Evolutionary conservation across 2,797 vertebrate species (phyloP).

Genomic region (Staurois parvus): DNA sequence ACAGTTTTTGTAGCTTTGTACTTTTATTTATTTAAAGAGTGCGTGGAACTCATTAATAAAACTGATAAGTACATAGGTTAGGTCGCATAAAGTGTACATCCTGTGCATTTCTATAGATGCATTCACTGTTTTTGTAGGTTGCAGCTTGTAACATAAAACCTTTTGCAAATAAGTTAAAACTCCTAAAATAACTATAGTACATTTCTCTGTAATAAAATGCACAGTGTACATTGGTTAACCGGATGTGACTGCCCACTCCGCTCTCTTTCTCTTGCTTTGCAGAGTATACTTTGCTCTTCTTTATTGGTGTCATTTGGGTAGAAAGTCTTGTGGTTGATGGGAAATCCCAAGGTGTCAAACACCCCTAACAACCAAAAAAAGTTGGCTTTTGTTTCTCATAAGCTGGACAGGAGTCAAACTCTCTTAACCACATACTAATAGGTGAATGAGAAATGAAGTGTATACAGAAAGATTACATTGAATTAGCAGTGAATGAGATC

Average conservation of each 20-base stretch:
- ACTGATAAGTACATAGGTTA: neutral
- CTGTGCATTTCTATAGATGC: neutral
- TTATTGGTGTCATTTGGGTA: neutral
- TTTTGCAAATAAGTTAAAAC: neutral
- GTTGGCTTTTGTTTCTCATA: neutral
- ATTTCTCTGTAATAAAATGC: slow-evolving; percentile 12
- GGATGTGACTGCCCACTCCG: no score
- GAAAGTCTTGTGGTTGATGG: neutral
- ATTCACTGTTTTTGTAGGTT: slow-evolving; percentile 7
- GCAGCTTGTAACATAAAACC: slow-evolving; percentile 13
- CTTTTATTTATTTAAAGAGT: no score
- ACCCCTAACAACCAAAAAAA: neutral
- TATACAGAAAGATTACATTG: neutral
- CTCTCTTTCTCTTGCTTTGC: no score
- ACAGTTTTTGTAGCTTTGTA: no score
- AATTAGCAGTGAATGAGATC: no score
- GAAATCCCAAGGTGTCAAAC: neutral
- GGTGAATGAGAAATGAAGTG: neutral
- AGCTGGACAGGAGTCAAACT: neutral
- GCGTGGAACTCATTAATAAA: no score
- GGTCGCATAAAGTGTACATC: neutral
- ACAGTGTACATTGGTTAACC: slow-evolving; percentile 44
- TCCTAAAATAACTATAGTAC: neutral
- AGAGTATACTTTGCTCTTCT: slow-evolving; percentile 22
- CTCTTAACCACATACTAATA: neutral